Base-by-base conservation (phyloP, 2,113 vertebrate genomes). In the Syngnathus typhle region DNA sequence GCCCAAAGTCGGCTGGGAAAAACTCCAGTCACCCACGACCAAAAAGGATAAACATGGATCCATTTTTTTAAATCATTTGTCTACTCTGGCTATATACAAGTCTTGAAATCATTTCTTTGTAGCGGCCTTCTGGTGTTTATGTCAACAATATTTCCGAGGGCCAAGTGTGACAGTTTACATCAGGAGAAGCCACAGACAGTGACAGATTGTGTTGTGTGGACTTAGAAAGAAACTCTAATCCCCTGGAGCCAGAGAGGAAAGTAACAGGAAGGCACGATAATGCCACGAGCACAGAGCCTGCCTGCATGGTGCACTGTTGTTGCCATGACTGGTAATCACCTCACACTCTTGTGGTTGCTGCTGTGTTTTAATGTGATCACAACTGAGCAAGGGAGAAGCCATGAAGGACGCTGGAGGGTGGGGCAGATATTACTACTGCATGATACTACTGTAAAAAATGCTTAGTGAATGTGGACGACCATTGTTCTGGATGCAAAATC, bases 121-220 rank as follows among this genome's bases (percentile, higher is more conserved):
- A n/a, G n/a, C n/a, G n/a, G 2, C 1, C 1, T 58, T 55, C n/a
- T 32, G 27, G 6, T 1, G 0, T 58, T 27, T 21, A 32, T 12
- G 11, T 55, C 3, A 43, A 11, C 12, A 43, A 47, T 7, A 47
- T 16, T 47, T 6, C 5, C 15, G 44, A 16, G 15, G 15, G 16
- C 15, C 27, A 44, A n/a, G 55, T 47, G 49, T 23, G 0, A 27
- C 49, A 47, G 71, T 67, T 75, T 69, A 68, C 38, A 65, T 47
- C 16, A 2, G 62, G 70, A 65, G 44, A 66, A 37, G 44, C 82
- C 67, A 59, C 37, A 18, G 68, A 78, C 80, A 84, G 86, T 15
- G 68, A 78, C 80, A 84, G 86, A 84, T 84, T 88, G 82, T 75
- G 76, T 72, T 80, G 75, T 67, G 73, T 75, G 69, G 78, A 81